A percentile compares a stretch with the other conserved stretches of the same genome.
Conservation (phyloP, 1,140 invertebrate genomes). For the Propsilocerus akamusi region DNA sequence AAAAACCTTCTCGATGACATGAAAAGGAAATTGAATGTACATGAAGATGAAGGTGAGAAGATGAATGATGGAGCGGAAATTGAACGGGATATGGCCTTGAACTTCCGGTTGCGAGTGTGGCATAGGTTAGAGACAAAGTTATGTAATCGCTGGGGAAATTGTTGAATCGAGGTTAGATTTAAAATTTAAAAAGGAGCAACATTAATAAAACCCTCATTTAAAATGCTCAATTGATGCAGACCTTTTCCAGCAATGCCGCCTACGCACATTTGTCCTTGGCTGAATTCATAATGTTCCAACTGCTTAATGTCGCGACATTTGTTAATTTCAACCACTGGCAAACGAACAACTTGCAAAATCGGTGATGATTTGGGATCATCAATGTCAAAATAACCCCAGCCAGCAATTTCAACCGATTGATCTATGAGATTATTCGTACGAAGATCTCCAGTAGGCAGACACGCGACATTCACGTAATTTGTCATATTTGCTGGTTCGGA, state of each 20-base stretch:
- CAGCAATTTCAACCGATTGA: neutral
- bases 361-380: neutral
- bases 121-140: too few species aligned
- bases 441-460: slow-evolving; percentile 8
- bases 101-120: too few species aligned
- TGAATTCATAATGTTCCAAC: neutral
- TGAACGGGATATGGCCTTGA: too few species aligned
- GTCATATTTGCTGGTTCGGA: slow-evolving; percentile 10
- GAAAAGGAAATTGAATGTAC: too few species aligned
- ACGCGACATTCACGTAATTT: slow-evolving; percentile 10
- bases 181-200: too few species aligned
- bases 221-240: too few species aligned
- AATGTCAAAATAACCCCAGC: neutral
- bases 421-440: neutral
- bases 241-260: neutral
- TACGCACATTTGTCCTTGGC: neutral
- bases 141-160: too few species aligned
- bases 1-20: too few species aligned
- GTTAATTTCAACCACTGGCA: neutral
- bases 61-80: too few species aligned
- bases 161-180: too few species aligned
- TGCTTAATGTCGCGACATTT: neutral
- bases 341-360: neutral
- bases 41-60: too few species aligned
- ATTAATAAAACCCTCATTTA: too few species aligned